Evolutionary conservation across 2,888 invertebrate genomes (phyloP).

Genomic region (Stramonita haemastoma): DNA sequence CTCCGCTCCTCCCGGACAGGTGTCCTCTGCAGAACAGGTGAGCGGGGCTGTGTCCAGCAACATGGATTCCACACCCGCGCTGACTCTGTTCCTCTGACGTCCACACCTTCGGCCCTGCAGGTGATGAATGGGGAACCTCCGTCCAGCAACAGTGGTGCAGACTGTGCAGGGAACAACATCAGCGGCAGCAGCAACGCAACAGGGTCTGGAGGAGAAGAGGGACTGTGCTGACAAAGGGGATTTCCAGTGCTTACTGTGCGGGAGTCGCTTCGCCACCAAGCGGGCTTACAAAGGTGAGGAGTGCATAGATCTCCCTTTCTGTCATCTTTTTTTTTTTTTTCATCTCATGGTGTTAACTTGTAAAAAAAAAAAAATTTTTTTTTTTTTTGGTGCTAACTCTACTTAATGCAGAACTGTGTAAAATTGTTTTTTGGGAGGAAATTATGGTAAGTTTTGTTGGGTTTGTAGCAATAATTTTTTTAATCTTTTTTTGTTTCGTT

Average conservation of each 20-base stretch:
- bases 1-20: neutral
- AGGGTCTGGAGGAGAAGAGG: neutral
- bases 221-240: neutral
- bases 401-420: too few relatives aligned
- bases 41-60: too few relatives aligned
- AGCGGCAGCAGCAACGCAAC: neutral
- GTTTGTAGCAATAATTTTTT: too few relatives aligned
- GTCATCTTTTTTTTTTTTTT: too few relatives aligned
- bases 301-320: neutral
- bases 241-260: constrained; percentile 90
- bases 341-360: too few relatives aligned
- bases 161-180: neutral
- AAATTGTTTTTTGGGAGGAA: too few relatives aligned
- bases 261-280: constrained; percentile 90
- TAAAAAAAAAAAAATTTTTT: too few relatives aligned
- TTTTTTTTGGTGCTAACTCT: too few relatives aligned
- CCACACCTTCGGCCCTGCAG: neutral
- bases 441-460: too few relatives aligned
- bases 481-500: too few relatives aligned
- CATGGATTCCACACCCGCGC: too few relatives aligned
- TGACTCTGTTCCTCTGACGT: neutral
- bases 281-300: constrained; percentile 88
- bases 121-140: neutral
- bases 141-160: too few relatives aligned
- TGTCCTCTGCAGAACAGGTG: neutral